Evolutionary conservation across 35 echinoderm and acorn worm genomes (phyloP).

Genomic region (Apostichopus californicus): DNA sequence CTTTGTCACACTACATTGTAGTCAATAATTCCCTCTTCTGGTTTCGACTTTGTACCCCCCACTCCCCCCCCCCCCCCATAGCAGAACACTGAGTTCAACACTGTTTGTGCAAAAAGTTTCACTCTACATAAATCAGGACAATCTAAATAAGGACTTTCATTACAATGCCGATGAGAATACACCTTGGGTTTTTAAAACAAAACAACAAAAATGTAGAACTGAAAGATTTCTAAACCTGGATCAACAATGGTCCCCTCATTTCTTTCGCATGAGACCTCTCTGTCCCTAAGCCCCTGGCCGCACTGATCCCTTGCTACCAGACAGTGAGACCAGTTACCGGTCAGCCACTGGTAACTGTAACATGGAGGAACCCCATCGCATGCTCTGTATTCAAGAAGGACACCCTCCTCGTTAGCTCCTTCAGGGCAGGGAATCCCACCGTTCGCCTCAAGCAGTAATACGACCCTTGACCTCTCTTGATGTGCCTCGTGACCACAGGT

Average conservation of each 20-base stretch:
- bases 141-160: too few relatives aligned
- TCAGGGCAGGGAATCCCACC: constrained; percentile 72
- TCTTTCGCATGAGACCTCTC: constrained; percentile 78
- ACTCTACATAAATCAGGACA: too few relatives aligned
- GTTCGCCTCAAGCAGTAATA: constrained; percentile 59
- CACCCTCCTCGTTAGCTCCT: constrained; percentile 73
- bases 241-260: constrained; percentile 72
- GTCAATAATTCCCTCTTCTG: too few relatives aligned
- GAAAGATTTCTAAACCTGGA: constrained; percentile 65
- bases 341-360: constrained; percentile 82
- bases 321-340: constrained; percentile 72
- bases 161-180: too few relatives aligned
- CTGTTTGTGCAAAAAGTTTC: too few relatives aligned
- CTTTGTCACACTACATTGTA: too few relatives aligned
- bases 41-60: too few relatives aligned
- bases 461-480: constrained; percentile 59
- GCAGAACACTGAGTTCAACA: too few relatives aligned
- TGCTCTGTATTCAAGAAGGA: neutral
- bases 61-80: too few relatives aligned
- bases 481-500: constrained; percentile 72
- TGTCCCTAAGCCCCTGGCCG: constrained; percentile 76
- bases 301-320: constrained; percentile 62
- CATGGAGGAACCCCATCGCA: constrained; percentile 73
- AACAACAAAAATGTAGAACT: too few relatives aligned
- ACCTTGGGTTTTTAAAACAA: too few relatives aligned